phyloP scores from a whole-genome alignment of 1,140 invertebrate genomes.

The Cyrtorhinus lividipennis region DNA sequence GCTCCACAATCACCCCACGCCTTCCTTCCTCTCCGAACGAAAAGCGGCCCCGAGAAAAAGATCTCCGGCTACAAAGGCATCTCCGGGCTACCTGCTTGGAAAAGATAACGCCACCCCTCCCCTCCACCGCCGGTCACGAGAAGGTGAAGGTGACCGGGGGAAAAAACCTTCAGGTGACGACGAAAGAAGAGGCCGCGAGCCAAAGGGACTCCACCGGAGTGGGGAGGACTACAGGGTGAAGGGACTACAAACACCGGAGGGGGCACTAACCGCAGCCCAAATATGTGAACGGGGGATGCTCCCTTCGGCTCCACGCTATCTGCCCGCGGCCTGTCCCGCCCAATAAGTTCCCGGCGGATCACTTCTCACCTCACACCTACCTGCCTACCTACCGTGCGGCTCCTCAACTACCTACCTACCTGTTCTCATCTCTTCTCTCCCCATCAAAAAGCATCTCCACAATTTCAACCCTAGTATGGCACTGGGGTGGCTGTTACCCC shows the following conservation, averaged over 20 bases:
- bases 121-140: too few species aligned
- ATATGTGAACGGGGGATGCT: background rate
- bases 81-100: background rate
- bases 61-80: background rate
- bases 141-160: background rate
- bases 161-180: background rate
- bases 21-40: background rate
- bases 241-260: background rate
- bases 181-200: background rate
- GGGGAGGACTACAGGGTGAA: background rate
- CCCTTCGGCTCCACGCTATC: background rate
- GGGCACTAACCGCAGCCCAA: background rate
- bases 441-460: too few species aligned
- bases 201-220: background rate
- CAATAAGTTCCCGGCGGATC: too few species aligned
- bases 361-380: background rate
- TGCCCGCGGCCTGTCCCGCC: background rate
- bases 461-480: too few species aligned
- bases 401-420: too few species aligned
- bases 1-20: background rate
- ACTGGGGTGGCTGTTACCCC: too few species aligned
- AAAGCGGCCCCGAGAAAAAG: background rate
- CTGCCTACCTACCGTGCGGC: too few species aligned
- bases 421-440: too few species aligned
- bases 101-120: background rate